These are phyloP conservation scores for Cyrtorhinus lividipennis DNA, from an alignment of 1,140 invertebrate genomes.

Conservation along the genomic window DNA sequence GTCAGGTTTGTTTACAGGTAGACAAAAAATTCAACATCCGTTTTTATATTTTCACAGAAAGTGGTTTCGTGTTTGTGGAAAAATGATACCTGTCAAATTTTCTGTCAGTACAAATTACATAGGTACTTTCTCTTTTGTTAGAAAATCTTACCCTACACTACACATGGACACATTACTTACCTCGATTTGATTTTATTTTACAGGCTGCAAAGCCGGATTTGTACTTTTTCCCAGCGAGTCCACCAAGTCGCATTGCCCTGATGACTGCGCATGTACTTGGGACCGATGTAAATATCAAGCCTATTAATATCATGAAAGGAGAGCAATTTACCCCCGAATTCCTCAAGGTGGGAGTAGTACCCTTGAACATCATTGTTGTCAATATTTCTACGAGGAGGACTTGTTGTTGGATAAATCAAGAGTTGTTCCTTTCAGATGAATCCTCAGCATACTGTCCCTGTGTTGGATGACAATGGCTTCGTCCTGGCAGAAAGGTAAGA, in stretches of 20 bases:
- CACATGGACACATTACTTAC: background rate
- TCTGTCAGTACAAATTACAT: background rate
- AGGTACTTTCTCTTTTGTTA: background rate
- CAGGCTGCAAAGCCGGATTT: conserved; percentile 29
- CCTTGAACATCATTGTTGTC: no score
- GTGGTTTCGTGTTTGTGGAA: no score
- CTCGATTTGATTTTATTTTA: background rate
- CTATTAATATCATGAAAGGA: conserved; percentile 44
- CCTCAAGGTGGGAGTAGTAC: no score
- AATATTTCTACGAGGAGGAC: no score
- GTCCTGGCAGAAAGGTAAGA: background rate
- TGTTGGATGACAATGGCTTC: conserved; percentile 21
- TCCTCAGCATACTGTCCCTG: conserved; percentile 50
- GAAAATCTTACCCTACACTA: background rate
- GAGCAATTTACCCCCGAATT: conserved; percentile 56
- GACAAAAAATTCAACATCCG: no score
- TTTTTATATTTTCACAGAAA: no score
- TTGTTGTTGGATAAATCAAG: background rate
- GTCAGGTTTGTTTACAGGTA: no score
- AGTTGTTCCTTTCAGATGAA: conserved; percentile 37
- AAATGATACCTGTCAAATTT: background rate
- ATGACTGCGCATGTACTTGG: conserved; percentile 50
- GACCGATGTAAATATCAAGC: conserved; percentile 51
- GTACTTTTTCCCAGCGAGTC: conserved; percentile 51
- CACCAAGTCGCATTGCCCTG: conserved; percentile 46